A percentile compares a stretch with the other conserved stretches of the same genome.
These are phyloP conservation scores for Agriotes lineatus DNA, from an alignment of 2,888 invertebrate genomes.

Conservation along the genomic window DNA sequence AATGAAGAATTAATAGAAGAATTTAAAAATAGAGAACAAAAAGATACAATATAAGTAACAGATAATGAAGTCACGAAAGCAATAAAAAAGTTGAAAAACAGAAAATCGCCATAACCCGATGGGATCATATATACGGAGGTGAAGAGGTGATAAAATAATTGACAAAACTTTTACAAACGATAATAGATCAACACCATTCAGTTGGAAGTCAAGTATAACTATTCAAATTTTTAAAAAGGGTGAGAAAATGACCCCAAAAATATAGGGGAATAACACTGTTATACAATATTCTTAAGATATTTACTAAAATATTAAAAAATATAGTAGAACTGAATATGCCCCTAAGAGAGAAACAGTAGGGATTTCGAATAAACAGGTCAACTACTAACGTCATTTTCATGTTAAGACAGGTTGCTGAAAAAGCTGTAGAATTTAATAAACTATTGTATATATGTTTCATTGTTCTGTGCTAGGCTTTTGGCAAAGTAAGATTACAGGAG, in stretches of 20 bases:
- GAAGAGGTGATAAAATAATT: background rate
- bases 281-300: background rate
- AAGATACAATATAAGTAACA: no score
- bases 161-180: background rate
- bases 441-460: no score
- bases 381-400: slow-evolving; percentile 5
- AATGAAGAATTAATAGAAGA: no score
- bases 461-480: no score
- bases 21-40: no score
- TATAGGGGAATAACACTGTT: slow-evolving; percentile 14
- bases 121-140: no score
- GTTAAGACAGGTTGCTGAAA: background rate
- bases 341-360: background rate
- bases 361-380: background rate
- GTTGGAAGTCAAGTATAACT: slow-evolving; percentile 1
- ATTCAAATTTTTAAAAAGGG: background rate
- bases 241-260: background rate
- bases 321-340: background rate
- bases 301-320: background rate
- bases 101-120: no score
- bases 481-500: no score
- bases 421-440: background rate
- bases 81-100: no score
- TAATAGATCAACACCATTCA: background rate
- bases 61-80: no score